Evolutionary conservation across 2,888 invertebrate genomes (phyloP).

Genomic region (Nemurella pictetii): DNA sequence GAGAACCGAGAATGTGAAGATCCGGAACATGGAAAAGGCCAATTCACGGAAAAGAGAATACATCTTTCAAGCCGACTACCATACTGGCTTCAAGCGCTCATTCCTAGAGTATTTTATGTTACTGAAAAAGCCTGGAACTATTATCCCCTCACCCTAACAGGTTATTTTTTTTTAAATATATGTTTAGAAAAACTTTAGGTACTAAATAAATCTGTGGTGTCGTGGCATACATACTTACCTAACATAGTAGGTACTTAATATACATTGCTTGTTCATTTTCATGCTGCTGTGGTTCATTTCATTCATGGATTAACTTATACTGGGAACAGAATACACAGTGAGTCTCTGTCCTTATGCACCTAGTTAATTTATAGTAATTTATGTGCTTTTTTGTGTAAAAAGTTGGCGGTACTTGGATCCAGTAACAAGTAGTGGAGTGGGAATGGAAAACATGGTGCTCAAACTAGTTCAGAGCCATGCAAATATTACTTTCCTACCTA

Average conservation of each 20-base stretch:
- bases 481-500: too few relatives aligned
- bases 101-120: slow-evolving; percentile 89
- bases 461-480: too few relatives aligned
- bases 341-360: not conserved
- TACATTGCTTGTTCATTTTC: not conserved
- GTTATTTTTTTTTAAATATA: slow-evolving; percentile 51
- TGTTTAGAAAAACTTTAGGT: not conserved
- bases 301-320: slow-evolving; percentile 45
- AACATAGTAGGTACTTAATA: not conserved
- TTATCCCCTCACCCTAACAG: slow-evolving; percentile 87
- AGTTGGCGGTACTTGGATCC: too few relatives aligned
- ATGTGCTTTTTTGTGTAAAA: not conserved
- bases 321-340: slow-evolving; percentile 70
- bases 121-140: slow-evolving; percentile 96
- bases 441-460: too few relatives aligned
- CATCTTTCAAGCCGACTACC: slow-evolving; percentile 89
- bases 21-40: slow-evolving; percentile 78
- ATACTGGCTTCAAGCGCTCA: slow-evolving; percentile 84
- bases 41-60: slow-evolving; percentile 88
- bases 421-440: too few relatives aligned
- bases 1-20: slow-evolving; percentile 81
- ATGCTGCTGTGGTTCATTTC: slow-evolving; percentile 37
- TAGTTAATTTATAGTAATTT: not conserved
- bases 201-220: not conserved
- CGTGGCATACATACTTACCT: too few relatives aligned